phyloP scores from a whole-genome alignment of 1,140 invertebrate species.

The Hypsibius dujardini region DNA sequence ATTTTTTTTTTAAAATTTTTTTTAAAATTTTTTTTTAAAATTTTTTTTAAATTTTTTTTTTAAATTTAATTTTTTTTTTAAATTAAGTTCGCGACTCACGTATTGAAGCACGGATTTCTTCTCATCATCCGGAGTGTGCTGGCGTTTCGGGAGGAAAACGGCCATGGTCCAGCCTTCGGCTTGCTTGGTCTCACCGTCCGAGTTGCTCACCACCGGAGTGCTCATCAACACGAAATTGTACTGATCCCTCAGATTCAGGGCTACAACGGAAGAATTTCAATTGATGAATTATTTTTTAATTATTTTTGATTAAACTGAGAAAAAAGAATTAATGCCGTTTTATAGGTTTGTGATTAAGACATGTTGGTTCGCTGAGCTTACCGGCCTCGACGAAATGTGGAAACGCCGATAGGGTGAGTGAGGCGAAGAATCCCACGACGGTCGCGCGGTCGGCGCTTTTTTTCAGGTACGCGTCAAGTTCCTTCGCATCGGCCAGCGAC shows the following conservation, averaged over 20 bases:
- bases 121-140: slow-evolving; percentile 7
- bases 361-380: too few relatives aligned
- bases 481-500: neutral
- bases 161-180: slow-evolving; percentile 7
- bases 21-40: too few relatives aligned
- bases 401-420: neutral
- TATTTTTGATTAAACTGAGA: too few relatives aligned
- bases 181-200: neutral
- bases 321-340: too few relatives aligned
- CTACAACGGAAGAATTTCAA: neutral
- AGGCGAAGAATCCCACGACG: slow-evolving; percentile 3
- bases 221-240: neutral
- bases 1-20: too few relatives aligned
- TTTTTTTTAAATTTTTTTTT: too few relatives aligned
- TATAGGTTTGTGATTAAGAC: too few relatives aligned
- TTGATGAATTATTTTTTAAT: too few relatives aligned
- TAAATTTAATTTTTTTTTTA: too few relatives aligned
- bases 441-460: neutral
- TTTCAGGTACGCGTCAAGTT: neutral
- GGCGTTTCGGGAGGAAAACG: neutral
- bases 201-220: neutral
- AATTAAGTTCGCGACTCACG: neutral
- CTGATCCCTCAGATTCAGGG: neutral
- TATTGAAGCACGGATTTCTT: slow-evolving; percentile 1
- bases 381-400: neutral